Conservation (phyloP, 2,113 vertebrate genomes). For the Silurus meridionalis region DNA sequence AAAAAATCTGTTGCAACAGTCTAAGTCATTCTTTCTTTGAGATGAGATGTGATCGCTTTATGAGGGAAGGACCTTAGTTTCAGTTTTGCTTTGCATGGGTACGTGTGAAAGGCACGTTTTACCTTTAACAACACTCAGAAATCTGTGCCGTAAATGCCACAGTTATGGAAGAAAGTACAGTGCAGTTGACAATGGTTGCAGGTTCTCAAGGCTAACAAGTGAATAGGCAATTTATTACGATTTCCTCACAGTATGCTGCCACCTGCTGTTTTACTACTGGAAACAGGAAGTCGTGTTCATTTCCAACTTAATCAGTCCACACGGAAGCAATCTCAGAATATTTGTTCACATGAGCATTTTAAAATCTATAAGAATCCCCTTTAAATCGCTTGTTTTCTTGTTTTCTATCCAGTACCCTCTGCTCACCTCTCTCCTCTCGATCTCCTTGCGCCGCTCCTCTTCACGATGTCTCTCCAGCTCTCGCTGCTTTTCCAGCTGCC, state of each 20-base stretch:
- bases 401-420: background rate
- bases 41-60: background rate
- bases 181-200: background rate
- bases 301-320: background rate
- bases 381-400: background rate
- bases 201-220: background rate
- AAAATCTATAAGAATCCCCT: background rate
- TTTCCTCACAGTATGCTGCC: background rate
- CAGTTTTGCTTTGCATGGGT: background rate
- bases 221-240: background rate
- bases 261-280: background rate
- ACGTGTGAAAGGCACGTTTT: background rate
- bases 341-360: background rate
- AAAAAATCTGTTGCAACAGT: background rate
- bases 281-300: background rate
- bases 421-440: conserved; percentile 48
- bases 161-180: background rate
- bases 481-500: conserved; percentile 84
- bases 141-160: background rate
- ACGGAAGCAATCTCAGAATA: background rate
- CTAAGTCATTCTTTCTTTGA: background rate
- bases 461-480: conserved; percentile 51
- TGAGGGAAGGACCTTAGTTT: background rate
- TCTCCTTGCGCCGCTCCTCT: conserved; percentile 52
- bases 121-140: background rate